Evolutionary conservation across 1,140 invertebrate species (phyloP).

Genomic region (Zaprionus gabonicus): DNA sequence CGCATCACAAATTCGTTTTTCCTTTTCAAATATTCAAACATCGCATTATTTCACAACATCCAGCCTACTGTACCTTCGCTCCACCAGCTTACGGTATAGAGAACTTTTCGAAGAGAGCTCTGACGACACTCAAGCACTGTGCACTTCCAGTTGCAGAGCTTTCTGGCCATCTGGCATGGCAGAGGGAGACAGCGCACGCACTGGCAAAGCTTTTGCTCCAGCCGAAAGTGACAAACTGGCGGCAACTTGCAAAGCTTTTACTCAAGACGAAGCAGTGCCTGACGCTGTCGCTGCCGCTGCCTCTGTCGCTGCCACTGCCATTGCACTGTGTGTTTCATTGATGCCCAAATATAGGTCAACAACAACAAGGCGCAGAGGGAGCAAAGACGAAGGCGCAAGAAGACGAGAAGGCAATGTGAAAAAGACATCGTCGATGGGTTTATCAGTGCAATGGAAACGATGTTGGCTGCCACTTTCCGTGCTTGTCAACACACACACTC

Average conservation of each 20-base stretch:
- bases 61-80: not conserved
- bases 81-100: constrained; percentile 1
- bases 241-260: constrained; percentile 43
- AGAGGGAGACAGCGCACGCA: not conserved
- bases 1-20: no score
- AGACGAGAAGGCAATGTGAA: constrained; percentile 18
- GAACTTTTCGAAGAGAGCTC: constrained; percentile 17
- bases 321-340: constrained; percentile 69
- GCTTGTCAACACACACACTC: constrained; percentile 10
- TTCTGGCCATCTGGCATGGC: not conserved
- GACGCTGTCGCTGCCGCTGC: constrained; percentile 24
- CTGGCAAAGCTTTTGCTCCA: constrained; percentile 33
- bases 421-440: constrained; percentile 53
- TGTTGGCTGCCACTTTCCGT: constrained; percentile 41
- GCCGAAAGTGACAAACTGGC: constrained; percentile 21
- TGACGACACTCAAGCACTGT: constrained; percentile 25
- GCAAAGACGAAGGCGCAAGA: constrained; percentile 7
- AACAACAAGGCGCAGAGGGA: constrained; percentile 46
- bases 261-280: constrained; percentile 20
- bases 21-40: no score
- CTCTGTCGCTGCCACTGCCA: constrained; percentile 23
- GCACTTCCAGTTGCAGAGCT: constrained; percentile 63
- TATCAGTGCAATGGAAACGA: constrained; percentile 65
- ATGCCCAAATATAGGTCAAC: constrained; percentile 84
- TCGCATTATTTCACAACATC: not conserved